Evolutionary conservation across 1,140 invertebrate species (phyloP).

Genomic region (Panulirus ornatus): DNA sequence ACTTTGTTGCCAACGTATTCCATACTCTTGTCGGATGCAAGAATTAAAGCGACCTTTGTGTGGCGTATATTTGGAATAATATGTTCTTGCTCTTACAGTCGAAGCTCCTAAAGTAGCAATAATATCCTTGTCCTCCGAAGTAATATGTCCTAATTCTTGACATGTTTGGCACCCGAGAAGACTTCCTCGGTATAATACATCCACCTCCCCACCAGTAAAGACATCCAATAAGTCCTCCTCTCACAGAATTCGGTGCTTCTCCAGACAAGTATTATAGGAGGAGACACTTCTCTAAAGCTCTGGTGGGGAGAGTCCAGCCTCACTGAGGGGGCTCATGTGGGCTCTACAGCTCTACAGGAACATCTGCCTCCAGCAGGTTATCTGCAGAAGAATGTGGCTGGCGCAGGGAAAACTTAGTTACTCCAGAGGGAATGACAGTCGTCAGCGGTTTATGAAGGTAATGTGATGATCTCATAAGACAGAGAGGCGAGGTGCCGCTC

Average conservation of each 20-base stretch:
- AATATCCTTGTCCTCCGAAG: no score
- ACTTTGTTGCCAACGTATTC: no score
- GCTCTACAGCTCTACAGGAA: not conserved
- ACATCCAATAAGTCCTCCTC: not conserved
- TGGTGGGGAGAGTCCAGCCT: not conserved
- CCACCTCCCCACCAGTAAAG: not conserved
- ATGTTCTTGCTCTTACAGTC: no score
- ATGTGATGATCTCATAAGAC: not conserved
- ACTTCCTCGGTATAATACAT: not conserved
- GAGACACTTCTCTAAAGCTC: not conserved
- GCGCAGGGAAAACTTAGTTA: slow-evolving; percentile 4
- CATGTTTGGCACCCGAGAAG: not conserved
- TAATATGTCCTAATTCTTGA: no score
- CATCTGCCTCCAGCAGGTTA: not conserved
- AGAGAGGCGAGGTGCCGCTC: not conserved
- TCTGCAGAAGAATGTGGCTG: not conserved
- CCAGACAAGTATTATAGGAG: not conserved
- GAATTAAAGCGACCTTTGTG: no score
- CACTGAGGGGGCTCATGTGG: not conserved
- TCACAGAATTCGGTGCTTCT: no score
- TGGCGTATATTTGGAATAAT: no score
- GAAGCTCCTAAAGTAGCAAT: no score
- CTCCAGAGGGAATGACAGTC: not conserved
- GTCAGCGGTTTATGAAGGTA: slow-evolving; percentile 9
- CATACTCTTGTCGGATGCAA: no score